Conservation (phyloP, 2,888 invertebrate genomes). For the Patella ulyssiponensis region DNA sequence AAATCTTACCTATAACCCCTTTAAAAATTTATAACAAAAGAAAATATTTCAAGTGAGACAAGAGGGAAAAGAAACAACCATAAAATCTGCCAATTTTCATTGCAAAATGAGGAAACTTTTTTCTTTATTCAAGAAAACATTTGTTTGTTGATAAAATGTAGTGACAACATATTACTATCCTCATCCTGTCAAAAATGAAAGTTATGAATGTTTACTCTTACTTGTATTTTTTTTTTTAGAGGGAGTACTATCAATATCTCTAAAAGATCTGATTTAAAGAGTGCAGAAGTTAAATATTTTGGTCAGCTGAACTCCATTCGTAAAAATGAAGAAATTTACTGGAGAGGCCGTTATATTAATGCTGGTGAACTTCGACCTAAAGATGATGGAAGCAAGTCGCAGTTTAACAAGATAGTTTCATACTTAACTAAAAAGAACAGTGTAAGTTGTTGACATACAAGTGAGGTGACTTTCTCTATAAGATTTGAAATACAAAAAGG, state of each 20-base stretch:
- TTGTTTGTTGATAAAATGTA: no score
- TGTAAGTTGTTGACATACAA: constrained; percentile 27
- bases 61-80: no score
- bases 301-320: constrained; percentile 30
- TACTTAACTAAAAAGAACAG: constrained; percentile 45
- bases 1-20: no score
- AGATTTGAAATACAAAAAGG: no score
- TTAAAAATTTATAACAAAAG: no score
- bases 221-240: constrained; percentile 25
- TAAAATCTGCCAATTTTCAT: no score
- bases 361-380: constrained; percentile 43
- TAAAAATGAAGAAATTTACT: constrained; percentile 35
- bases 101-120: no score
- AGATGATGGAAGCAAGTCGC: constrained; percentile 37
- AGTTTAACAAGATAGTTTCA: constrained; percentile 47
- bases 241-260: constrained; percentile 39
- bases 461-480: no score
- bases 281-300: constrained; percentile 38
- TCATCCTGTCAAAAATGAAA: not conserved
- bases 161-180: not conserved
- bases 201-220: not conserved
- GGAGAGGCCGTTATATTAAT: constrained; percentile 41
- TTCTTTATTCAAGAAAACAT: no score
- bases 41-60: no score
- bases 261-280: constrained; percentile 33